These are phyloP conservation scores for Bradypus variegatus DNA, from an alignment of 2,797 vertebrate species.

Conservation along the genomic window DNA sequence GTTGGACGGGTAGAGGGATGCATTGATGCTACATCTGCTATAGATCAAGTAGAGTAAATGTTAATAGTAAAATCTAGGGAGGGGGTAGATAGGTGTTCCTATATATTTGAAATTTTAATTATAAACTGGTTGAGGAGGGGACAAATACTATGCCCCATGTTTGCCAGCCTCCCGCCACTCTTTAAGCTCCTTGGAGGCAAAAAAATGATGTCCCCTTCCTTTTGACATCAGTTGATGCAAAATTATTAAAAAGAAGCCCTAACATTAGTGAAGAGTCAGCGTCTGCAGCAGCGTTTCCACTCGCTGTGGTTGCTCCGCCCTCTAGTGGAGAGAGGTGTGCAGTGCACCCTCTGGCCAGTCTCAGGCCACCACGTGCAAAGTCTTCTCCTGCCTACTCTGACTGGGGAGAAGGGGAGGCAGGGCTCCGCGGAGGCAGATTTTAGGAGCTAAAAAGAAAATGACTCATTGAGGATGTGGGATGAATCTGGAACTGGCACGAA, in stretches of 20 bases:
- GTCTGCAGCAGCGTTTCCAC: neutral
- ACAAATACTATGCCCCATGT: neutral
- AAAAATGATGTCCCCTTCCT: neutral
- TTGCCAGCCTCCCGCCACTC: neutral
- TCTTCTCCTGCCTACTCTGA: no score
- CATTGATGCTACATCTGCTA: neutral
- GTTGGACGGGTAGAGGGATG: neutral
- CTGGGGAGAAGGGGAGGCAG: neutral
- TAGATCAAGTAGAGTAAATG: neutral
- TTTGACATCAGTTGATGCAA: neutral
- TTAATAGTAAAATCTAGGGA: neutral
- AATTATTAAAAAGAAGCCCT: neutral
- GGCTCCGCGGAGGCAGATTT: neutral
- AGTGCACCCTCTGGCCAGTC: fast-evolving
- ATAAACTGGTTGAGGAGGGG: neutral
- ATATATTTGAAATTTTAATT: neutral
- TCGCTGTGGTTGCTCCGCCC: neutral
- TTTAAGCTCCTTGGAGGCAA: neutral
- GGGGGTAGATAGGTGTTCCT: neutral
- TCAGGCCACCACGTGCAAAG: fast-evolving
- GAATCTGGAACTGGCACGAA: neutral
- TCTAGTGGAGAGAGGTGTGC: neutral
- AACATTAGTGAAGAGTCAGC: neutral
- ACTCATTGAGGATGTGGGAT: neutral
- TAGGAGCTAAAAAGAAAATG: neutral